Evolutionary conservation across 2,797 vertebrate species (phyloP), one percentile per base, ranked within the genome.

Genomic region (Pitangus sulphuratus): DNA sequence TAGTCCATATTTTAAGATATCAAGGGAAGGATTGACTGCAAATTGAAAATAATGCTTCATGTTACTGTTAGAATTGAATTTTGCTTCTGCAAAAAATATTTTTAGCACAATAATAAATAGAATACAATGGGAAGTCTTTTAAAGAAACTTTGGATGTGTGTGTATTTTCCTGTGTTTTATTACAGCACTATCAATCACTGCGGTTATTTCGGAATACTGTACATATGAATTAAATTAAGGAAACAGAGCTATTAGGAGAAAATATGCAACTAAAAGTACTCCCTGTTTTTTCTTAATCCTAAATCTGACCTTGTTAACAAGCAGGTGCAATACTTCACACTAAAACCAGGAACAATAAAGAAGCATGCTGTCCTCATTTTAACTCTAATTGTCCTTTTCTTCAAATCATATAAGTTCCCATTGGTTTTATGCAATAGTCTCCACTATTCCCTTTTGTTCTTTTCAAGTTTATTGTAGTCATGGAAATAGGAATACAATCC

Each of bases 201-300:
- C 42, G 42, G 81, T 84, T 96, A 96, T 82, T 97, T 97, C 80
- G 26, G 83, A 97, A 94, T 96, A 95, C 48, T 62, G 48, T 95
- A 91, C 94, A 96, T 61, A 87, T 84, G 96, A 97, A 94, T 95
- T 44, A 78, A 93, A 97, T 97, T 97, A 97, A 95, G 81, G 83
- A 84, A 87, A 76, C 57, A 75, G 83, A 96, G 57, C 66, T 87
- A 92, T 92, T 87, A 95, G 58, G 53, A 97, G 93, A 88, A 89
- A 97, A 90, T 76, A 85, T 56, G 21, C 77, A 93, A 92, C 51
- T 76, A 90, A 95, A 87, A 90, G 31, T 31, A 79, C 39, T 91
- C 61, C 40, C 25, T 7, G 7, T 50, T 84, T 82, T 57, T 94
- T 93, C 89, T 92, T 90, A 91, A 85, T 86, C 60, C 87, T 78